Conservation (phyloP, 2,797 vertebrate species). For the Strix occidentalis region DNA sequence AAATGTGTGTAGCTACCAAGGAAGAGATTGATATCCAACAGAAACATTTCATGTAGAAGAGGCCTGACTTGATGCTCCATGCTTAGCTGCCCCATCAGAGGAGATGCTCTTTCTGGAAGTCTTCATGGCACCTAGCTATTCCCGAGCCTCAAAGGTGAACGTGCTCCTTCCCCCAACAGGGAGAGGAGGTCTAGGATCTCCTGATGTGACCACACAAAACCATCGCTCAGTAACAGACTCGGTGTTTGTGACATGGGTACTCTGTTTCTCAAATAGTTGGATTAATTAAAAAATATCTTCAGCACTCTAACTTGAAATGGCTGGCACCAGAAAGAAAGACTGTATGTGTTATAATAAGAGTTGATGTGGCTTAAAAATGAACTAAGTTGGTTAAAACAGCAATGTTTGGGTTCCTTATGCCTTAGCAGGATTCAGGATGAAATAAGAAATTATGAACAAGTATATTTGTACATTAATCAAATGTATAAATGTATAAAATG, state of each 20-base stretch:
- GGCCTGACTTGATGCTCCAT: neutral
- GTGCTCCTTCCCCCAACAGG: neutral
- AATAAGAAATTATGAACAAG: neutral
- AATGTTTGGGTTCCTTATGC: neutral
- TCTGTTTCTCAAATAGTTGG: neutral
- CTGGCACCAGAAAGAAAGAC: neutral
- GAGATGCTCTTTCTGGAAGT: neutral
- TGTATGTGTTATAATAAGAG: neutral
- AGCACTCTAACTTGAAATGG: neutral
- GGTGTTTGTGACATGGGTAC: rapidly evolving
- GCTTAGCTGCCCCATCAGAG: neutral
- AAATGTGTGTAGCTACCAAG: neutral
- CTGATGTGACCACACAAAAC: rapidly evolving
- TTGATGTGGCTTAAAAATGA: neutral
- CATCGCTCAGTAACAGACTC: neutral
- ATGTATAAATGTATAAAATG: too few species aligned
- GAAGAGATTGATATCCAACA: neutral
- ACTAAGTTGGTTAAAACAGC: neutral
- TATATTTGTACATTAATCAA: neutral
- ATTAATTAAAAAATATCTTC: neutral
- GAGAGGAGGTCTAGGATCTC: neutral
- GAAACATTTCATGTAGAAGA: neutral
- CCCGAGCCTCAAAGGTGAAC: neutral
- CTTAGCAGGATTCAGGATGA: neutral
- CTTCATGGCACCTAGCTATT: neutral